Conservation (phyloP, 2,797 vertebrate species). For the Acestrorhynchus altus region DNA sequence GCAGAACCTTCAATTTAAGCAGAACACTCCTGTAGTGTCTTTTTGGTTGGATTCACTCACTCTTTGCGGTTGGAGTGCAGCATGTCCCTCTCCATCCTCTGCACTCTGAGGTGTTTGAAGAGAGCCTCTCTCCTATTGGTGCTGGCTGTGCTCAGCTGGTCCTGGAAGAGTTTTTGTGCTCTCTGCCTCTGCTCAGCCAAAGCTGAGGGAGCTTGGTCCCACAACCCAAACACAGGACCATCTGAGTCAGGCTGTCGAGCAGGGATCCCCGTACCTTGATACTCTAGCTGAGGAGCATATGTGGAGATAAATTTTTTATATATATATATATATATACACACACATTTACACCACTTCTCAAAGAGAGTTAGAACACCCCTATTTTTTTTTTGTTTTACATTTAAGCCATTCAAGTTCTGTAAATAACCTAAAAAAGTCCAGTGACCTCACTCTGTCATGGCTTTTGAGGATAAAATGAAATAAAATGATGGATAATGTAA, state of each 20-base stretch:
- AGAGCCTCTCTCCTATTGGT: conserved; percentile 67
- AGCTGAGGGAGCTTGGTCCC: conserved; percentile 57
- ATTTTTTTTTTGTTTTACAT: too few relatives aligned
- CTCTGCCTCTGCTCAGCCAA: conserved; percentile 60
- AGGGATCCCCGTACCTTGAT: conserved; percentile 59
- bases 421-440: too few relatives aligned
- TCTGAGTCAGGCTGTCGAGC: conserved; percentile 60
- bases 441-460: too few relatives aligned
- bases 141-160: conserved; percentile 71
- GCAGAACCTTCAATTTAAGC: neutral
- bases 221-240: conserved; percentile 67
- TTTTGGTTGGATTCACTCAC: conserved; percentile 67
- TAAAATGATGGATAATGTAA: too few relatives aligned
- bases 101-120: conserved; percentile 68
- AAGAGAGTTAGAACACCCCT: too few relatives aligned
- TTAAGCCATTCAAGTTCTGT: too few relatives aligned
- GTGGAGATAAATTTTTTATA: too few relatives aligned
- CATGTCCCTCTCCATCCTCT: conserved; percentile 76
- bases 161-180: conserved; percentile 72
- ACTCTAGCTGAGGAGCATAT: conserved; percentile 64
- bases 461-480: too few relatives aligned
- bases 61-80: conserved; percentile 70
- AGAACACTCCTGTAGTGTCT: neutral
- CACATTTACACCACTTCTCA: neutral
- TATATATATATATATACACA: conserved; percentile 16